Base-by-base conservation (phyloP, 2,113 vertebrate genomes). In the Coregonus clupeaformis region DNA sequence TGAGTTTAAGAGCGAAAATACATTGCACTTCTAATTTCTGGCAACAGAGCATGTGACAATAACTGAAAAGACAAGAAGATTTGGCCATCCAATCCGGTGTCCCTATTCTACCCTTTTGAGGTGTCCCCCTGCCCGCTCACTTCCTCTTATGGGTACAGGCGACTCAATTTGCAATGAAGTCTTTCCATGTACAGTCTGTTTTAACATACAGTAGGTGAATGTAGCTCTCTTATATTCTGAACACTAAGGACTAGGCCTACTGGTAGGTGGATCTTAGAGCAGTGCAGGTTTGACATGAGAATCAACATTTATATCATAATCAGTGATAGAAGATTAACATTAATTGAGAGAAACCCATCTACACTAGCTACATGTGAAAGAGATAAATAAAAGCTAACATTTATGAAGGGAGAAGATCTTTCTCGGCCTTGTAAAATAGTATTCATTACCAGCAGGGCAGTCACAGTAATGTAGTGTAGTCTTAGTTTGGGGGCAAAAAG, bases 361-460 rank as follows among this genome's bases (percentile, higher is more conserved):
- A 22, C 22, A 47, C 12, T n/a, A 60, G 18, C 57, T 60, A 60
- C 57, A 60, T 22, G 57, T 60, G 57, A 22, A 60, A 60, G 57
- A 60, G 42, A 49, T 5, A 69, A 24, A 14, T 24, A 69, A 24
- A 47, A 20, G n/a, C n/a, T 9, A 24, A 45, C n/a, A 25, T 22
- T 68, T 30, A 29, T 29, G 36, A 22, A 47, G 42, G 36, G 42
- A 45, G 49, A 18, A 13, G 6, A 59, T n/a, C 62, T 22, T 52
- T 47, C 18, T 78, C 62, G 22, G 36, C 67, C 24, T 73, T 49
- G 42, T 69, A 52, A 65, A 64, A 72, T 24, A 76, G n/a, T 55
- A 27, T 52, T 49, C 47, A 55, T 42, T 59, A 68, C 66, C 42
- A 68, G 36, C 13, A 27, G 22, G 47, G 57, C 6, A 7, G 20